Percentiles rank a stretch among this genome's conserved stretches.
Conservation (phyloP, 2,888 invertebrate species). For the Augiades crinisus region DNA sequence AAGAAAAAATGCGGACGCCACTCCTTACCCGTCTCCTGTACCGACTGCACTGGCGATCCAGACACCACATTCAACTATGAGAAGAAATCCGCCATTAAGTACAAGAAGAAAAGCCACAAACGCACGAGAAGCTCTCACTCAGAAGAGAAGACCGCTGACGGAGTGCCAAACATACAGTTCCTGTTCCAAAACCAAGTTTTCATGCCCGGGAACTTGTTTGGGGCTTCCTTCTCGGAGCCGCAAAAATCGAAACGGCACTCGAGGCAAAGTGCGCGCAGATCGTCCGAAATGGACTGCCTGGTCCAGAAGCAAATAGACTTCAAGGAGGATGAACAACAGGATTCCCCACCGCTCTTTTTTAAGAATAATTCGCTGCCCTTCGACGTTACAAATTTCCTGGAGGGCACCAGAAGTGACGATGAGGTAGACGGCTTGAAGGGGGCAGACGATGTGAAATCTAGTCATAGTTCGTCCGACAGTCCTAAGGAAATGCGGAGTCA, state of each 20-base stretch:
- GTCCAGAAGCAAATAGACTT: constrained; percentile 61
- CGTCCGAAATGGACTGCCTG: constrained; percentile 50
- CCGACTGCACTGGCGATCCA: constrained; percentile 60
- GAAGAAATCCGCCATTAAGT: constrained; percentile 65
- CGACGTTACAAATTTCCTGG: constrained; percentile 53
- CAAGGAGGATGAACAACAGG: constrained; percentile 39
- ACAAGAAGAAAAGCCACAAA: constrained; percentile 58
- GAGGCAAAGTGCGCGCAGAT: constrained; percentile 42
- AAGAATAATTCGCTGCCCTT: constrained; percentile 64
- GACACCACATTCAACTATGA: constrained; percentile 71
- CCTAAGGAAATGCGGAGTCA: constrained; percentile 47
- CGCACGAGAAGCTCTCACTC: constrained; percentile 52
- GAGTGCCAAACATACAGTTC: constrained; percentile 70
- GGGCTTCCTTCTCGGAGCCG: constrained; percentile 56
- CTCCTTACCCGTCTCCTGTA: constrained; percentile 67
- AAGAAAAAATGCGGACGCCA: constrained; percentile 69
- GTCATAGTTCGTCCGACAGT: constrained; percentile 45
- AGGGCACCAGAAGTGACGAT: constrained; percentile 45
- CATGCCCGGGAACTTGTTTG: constrained; percentile 65
- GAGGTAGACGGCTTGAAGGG: constrained; percentile 51
- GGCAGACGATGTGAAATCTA: constrained; percentile 46
- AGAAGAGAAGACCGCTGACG: constrained; percentile 47
- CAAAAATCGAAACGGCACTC: constrained; percentile 42
- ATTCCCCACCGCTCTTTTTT: constrained; percentile 57
- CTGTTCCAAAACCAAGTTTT: constrained; percentile 76